These are phyloP conservation scores for Drosophila melanica DNA, from an alignment of 1,140 invertebrate genomes.

Conservation along the genomic window DNA sequence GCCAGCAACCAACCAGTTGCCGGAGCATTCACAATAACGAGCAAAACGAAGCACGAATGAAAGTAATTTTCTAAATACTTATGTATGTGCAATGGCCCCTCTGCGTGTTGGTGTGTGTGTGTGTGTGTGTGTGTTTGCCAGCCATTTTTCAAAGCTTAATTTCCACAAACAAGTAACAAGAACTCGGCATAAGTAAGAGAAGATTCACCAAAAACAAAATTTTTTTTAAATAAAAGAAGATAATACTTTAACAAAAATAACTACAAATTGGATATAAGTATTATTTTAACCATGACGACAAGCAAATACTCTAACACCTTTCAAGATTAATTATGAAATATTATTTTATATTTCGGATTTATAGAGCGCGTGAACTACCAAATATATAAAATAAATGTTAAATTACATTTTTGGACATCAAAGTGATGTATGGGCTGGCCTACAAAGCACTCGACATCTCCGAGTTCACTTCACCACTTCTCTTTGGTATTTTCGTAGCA, in stretches of 20 bases:
- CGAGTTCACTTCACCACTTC: no score
- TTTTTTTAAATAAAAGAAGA: conserved; percentile 22
- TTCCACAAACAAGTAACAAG: conserved; percentile 65
- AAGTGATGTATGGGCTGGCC: no score
- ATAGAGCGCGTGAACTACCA: no score
- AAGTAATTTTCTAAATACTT: conserved; percentile 80
- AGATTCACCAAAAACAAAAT: conserved; percentile 18
- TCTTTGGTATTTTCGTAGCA: no score
- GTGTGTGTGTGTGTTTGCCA: conserved; percentile 31
- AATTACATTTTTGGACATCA: no score
- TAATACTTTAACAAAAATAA: conserved; percentile 7
- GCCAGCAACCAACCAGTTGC: conserved; percentile 28
- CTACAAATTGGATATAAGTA: conserved; percentile 1
- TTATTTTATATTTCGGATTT: no score
- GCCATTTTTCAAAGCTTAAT: conserved; percentile 80
- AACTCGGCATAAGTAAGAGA: conserved; percentile 37
- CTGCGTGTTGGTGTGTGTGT: conserved; percentile 19
- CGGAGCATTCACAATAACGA: conserved; percentile 66
- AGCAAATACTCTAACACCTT: neutral
- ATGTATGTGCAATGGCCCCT: conserved; percentile 40
- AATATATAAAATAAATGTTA: no score
- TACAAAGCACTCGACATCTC: no score
- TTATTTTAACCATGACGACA: neutral
- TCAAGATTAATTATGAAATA: neutral
- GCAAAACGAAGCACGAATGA: conserved; percentile 75